Evolutionary conservation across 2,797 vertebrate genomes (phyloP).

Genomic region (Sebastes paucispinis): DNA sequence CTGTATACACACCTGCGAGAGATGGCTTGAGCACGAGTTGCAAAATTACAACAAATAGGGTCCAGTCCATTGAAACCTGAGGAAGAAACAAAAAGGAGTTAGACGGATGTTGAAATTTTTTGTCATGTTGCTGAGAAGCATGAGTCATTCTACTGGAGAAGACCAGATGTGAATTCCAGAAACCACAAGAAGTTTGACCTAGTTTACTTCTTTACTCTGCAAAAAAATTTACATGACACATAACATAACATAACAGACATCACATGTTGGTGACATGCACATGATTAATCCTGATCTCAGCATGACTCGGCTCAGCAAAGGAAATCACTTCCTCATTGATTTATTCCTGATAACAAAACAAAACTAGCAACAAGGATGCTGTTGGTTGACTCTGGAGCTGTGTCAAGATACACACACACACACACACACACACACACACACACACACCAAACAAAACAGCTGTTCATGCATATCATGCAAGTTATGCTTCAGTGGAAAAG

Average conservation of each 20-base stretch:
- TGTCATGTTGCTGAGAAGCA: not conserved
- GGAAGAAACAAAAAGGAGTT: not conserved
- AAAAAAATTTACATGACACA: not conserved
- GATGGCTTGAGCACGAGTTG: constrained; percentile 51
- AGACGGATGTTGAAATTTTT: not conserved
- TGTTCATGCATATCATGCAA: not conserved
- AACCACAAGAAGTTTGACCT: not conserved
- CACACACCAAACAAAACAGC: no score
- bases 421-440: no score
- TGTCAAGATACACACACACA: not conserved
- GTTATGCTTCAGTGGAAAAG: not conserved
- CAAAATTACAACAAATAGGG: constrained; percentile 54
- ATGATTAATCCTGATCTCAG: not conserved
- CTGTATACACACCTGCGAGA: constrained; percentile 60
- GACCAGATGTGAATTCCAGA: not conserved
- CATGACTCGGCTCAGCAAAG: not conserved
- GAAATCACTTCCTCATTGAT: not conserved
- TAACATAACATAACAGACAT: not conserved
- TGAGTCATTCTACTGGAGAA: constrained; percentile 22
- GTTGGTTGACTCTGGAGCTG: not conserved
- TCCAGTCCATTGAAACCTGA: constrained; percentile 71
- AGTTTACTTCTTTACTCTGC: not conserved
- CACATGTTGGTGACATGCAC: not conserved
- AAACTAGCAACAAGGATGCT: not conserved
- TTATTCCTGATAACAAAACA: not conserved